Percentiles rank a stretch among this genome's conserved stretches.
These are phyloP conservation scores for Achlya flavicornis DNA, from an alignment of 2,888 invertebrate species.

Conservation along the genomic window DNA sequence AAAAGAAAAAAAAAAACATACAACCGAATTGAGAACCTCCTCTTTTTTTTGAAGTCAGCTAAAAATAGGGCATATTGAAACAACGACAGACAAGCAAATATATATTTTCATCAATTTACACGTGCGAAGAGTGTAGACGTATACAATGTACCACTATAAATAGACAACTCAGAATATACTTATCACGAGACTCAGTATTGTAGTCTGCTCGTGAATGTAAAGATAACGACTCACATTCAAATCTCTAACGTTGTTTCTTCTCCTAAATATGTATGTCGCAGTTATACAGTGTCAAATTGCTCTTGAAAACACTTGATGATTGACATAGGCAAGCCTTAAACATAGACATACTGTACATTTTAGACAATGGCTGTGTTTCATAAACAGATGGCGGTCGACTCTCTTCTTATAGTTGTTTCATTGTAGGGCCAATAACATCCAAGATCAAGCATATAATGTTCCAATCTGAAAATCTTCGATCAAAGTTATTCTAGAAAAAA, in stretches of 20 bases:
- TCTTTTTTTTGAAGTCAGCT: no score
- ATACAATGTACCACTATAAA: neutral
- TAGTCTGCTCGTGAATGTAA: neutral
- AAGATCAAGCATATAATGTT: no score
- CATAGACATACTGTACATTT: no score
- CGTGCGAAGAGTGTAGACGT: neutral
- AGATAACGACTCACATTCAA: neutral
- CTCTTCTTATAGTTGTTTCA: no score
- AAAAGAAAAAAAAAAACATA: no score
- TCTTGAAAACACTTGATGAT: neutral
- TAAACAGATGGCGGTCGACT: no score
- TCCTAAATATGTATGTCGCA: neutral
- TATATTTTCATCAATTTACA: neutral
- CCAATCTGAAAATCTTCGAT: no score
- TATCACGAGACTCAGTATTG: neutral
- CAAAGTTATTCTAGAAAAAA: no score
- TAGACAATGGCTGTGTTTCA: no score
- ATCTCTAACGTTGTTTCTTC: conserved; percentile 3
- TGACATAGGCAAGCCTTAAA: neutral
- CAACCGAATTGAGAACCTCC: no score
- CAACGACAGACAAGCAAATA: neutral
- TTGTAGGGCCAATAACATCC: no score
- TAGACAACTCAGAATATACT: neutral
- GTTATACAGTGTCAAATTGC: neutral
- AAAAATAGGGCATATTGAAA: neutral